Conservation (phyloP, 2,113 vertebrate species). For the Arvicanthis niloticus region DNA sequence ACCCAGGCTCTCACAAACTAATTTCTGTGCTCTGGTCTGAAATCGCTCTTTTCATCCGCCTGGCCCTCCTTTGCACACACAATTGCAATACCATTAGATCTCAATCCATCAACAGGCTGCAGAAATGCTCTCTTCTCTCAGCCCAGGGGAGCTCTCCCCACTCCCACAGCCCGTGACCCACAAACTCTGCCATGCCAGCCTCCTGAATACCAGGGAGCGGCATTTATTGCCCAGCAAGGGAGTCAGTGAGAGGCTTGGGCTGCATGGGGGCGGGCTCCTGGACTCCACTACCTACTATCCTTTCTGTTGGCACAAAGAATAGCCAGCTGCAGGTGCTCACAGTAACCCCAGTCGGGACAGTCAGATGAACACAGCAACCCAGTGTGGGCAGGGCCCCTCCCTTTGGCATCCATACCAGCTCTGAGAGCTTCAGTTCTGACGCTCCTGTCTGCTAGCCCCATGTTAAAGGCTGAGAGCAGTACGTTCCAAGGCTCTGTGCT, state of each 20-base stretch:
- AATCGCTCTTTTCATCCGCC: not conserved
- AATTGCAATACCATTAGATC: not conserved
- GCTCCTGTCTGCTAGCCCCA: accelerated
- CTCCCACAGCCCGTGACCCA: too few relatives aligned
- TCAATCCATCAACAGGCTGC: not conserved
- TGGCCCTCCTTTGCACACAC: accelerated
- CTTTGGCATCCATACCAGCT: accelerated
- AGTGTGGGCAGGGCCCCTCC: not conserved
- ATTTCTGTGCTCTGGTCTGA: not conserved
- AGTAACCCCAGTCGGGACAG: not conserved
- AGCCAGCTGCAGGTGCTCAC: not conserved
- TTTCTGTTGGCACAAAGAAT: not conserved
- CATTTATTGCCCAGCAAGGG: not conserved
- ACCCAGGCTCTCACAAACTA: not conserved
- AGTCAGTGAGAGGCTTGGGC: not conserved
- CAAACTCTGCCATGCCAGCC: accelerated
- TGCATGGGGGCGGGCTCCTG: accelerated
- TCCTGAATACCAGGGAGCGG: accelerated
- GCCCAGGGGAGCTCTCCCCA: not conserved
- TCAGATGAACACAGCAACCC: not conserved
- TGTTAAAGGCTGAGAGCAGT: not conserved
- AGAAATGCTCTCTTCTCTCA: accelerated
- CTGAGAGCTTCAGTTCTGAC: not conserved
- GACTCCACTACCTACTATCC: not conserved
- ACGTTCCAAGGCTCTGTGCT: not conserved